Percentiles rank a stretch among this genome's conserved stretches.
phyloP scores from a whole-genome alignment of 2,797 vertebrate genomes.

The Pseudopleuronectes americanus region DNA sequence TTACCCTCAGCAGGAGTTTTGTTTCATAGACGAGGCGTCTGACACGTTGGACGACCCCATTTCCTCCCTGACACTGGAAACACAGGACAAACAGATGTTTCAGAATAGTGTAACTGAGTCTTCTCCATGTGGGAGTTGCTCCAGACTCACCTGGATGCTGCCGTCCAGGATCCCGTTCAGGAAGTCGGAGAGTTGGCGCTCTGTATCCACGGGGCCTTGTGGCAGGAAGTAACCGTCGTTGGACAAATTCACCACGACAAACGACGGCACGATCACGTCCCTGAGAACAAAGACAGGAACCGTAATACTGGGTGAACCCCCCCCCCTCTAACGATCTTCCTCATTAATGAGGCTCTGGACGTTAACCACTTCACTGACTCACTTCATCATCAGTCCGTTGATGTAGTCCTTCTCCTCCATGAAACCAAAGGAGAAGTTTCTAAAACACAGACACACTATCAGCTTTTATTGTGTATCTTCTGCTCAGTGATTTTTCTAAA shows the following conservation, averaged over 20 bases:
- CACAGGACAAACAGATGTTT: not conserved
- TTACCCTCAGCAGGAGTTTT: slow-evolving; percentile 43
- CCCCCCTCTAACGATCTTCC: too few relatives aligned
- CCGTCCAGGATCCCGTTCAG: slow-evolving; percentile 88
- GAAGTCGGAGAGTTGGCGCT: slow-evolving; percentile 89
- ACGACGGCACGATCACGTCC: slow-evolving; percentile 86
- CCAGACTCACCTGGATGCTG: slow-evolving; percentile 81
- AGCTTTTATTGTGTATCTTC: not conserved
- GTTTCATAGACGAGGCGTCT: slow-evolving; percentile 39
- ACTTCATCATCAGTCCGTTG: slow-evolving; percentile 94
- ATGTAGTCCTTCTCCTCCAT: slow-evolving; percentile 92
- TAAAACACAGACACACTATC: slow-evolving; percentile 51
- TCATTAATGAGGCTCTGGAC: too few relatives aligned
- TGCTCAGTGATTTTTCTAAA: slow-evolving; percentile 4
- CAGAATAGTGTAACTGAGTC: not conserved
- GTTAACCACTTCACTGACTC: slow-evolving; percentile 40
- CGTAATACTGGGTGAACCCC: too few relatives aligned
- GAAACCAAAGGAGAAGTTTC: slow-evolving; percentile 93
- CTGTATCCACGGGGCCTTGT: slow-evolving; percentile 77
- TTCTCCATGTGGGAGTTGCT: not conserved
- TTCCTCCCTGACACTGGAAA: slow-evolving; percentile 72
- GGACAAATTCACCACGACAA: slow-evolving; percentile 92
- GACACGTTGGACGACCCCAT: slow-evolving; percentile 31
- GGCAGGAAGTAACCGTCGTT: slow-evolving; percentile 94
- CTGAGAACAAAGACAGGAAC: slow-evolving; percentile 67